phyloP scores from a whole-genome alignment of 2,797 vertebrate genomes.

The Rhinogobio ventralis region DNA sequence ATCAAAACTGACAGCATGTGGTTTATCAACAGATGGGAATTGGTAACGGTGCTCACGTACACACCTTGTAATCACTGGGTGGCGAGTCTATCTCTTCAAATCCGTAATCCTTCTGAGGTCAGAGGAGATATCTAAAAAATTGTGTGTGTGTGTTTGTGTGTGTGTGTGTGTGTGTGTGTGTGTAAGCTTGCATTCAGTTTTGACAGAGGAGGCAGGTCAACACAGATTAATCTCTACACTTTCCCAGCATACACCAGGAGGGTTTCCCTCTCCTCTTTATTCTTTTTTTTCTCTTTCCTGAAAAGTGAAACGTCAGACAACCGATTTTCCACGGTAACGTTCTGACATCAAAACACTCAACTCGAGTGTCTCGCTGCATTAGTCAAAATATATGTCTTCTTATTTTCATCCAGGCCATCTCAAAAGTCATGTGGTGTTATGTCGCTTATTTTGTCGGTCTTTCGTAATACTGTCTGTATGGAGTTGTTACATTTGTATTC shows the following conservation, averaged over 20 bases:
- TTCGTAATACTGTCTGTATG: neutral
- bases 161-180: slow-evolving; percentile 18
- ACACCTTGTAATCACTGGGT: slow-evolving; percentile 47
- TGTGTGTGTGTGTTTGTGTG: slow-evolving; percentile 33
- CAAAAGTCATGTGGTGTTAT: neutral
- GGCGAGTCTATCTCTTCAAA: slow-evolving; percentile 38
- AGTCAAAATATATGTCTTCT: neutral
- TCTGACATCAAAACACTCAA: slow-evolving; percentile 31
- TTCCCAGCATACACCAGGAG: slow-evolving; percentile 41
- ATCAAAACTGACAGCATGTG: slow-evolving; percentile 63
- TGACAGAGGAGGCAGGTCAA: slow-evolving; percentile 45
- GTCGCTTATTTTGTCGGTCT: neutral
- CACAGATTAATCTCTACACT: slow-evolving; percentile 55
- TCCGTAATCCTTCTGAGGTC: slow-evolving; percentile 37
- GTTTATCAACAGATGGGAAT: slow-evolving; percentile 60
- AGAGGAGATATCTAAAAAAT: slow-evolving; percentile 21
- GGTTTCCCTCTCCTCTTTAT: slow-evolving; percentile 36
- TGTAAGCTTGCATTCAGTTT: slow-evolving; percentile 34
- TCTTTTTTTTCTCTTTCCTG: slow-evolving; percentile 29
- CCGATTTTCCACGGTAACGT: slow-evolving; percentile 30
- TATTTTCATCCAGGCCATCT: neutral
- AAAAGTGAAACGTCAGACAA: slow-evolving; percentile 51
- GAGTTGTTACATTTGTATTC: neutral
- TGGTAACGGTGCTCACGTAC: slow-evolving; percentile 35
- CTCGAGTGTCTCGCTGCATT: neutral